These are phyloP conservation scores for Subanguina moxae DNA, from an alignment of 1,140 invertebrate species.

Conservation along the genomic window DNA sequence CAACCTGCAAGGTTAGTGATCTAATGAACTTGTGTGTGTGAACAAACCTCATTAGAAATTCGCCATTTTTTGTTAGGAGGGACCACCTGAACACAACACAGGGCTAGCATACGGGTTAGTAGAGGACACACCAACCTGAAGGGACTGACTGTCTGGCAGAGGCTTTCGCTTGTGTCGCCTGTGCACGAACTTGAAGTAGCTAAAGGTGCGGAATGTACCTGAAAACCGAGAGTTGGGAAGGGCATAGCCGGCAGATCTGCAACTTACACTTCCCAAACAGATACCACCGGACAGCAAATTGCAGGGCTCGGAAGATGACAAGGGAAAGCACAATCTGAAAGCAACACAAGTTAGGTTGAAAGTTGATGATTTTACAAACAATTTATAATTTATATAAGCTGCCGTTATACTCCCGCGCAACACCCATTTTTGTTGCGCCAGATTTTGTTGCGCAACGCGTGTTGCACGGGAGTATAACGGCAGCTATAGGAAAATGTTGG, in stretches of 20 bases:
- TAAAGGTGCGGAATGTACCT: slow-evolving; percentile 36
- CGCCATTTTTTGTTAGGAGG: slow-evolving; percentile 59
- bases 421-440: too few species aligned
- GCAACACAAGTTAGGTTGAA: too few species aligned
- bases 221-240: too few species aligned
- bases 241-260: too few species aligned
- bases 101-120: too few species aligned
- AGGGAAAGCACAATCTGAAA: not conserved
- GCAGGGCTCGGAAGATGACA: slow-evolving; percentile 6
- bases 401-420: too few species aligned
- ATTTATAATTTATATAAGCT: too few species aligned
- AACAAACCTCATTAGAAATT: slow-evolving; percentile 52
- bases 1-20: slow-evolving; percentile 14
- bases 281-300: slow-evolving; percentile 44
- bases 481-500: too few species aligned
- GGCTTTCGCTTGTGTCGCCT: slow-evolving; percentile 12
- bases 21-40: too few species aligned
- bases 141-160: slow-evolving; percentile 25
- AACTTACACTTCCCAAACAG: slow-evolving; percentile 37
- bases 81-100: slow-evolving; percentile 40
- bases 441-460: too few species aligned
- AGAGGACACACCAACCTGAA: not conserved
- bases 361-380: too few species aligned
- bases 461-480: too few species aligned
- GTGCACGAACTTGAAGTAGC: slow-evolving; percentile 40